A percentile compares a stretch with the other conserved stretches of the same genome.
Conservation (phyloP, 1,140 invertebrate genomes). For the Caenorhabditis brenneri region DNA sequence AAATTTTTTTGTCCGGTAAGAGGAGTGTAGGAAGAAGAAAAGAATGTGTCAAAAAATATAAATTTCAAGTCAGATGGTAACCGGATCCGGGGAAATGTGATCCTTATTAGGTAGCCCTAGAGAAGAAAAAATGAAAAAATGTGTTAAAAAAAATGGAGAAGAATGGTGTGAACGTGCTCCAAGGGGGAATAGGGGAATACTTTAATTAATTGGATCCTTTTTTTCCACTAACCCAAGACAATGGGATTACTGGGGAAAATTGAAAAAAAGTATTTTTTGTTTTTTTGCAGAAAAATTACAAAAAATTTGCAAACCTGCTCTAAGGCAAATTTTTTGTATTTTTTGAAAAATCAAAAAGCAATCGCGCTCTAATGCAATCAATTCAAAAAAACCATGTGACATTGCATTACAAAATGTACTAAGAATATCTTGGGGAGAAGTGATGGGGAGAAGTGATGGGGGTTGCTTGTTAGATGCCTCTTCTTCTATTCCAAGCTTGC, state of each 20-base stretch:
- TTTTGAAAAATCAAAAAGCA: background rate
- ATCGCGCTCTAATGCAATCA: background rate
- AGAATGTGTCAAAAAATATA: no score
- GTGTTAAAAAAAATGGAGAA: background rate
- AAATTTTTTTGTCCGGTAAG: no score
- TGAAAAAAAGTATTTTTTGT: background rate
- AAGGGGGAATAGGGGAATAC: background rate
- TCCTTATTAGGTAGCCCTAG: no score
- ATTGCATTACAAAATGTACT: constrained; percentile 1
- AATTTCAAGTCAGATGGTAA: no score
- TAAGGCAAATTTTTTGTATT: no score
- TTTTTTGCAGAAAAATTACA: background rate
- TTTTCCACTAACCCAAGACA: no score
- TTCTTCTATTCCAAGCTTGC: constrained; percentile 2
- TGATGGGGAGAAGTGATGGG: background rate
- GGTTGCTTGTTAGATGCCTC: constrained; percentile 19
- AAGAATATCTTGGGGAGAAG: background rate
- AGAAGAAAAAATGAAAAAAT: no score
- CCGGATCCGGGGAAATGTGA: no score
- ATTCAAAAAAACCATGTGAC: background rate
- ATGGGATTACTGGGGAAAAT: background rate
- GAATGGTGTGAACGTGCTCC: background rate
- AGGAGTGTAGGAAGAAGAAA: no score
- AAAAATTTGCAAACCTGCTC: background rate
- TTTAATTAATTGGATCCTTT: constrained; percentile 16